Evolutionary conservation across 2,888 invertebrate genomes (phyloP).

Genomic region (Nemoura dubitans): DNA sequence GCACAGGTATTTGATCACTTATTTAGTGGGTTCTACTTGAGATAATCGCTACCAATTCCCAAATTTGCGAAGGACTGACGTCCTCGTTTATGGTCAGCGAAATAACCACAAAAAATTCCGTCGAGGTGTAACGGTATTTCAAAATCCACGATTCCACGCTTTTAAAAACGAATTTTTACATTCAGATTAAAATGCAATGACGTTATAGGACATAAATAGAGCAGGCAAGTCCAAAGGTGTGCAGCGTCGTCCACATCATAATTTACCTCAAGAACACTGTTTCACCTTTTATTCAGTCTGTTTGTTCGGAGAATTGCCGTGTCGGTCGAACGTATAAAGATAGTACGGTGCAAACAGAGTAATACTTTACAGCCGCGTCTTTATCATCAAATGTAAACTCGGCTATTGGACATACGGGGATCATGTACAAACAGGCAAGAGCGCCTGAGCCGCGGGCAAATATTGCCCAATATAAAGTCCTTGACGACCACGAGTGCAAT

Average conservation of each 20-base stretch:
- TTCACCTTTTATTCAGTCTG: not conserved
- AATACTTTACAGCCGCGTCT: not conserved
- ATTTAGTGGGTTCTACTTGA: too few species aligned
- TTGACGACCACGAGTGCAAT: not conserved
- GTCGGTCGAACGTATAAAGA: not conserved
- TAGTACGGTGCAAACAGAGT: not conserved
- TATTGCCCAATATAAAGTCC: conserved; percentile 18
- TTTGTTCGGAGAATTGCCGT: not conserved
- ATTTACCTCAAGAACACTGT: conserved; percentile 12
- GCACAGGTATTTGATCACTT: too few species aligned
- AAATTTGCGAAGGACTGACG: too few species aligned
- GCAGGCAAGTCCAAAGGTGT: not conserved
- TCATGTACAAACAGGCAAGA: not conserved
- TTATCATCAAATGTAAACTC: not conserved
- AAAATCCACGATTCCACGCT: too few species aligned
- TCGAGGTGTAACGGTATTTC: too few species aligned
- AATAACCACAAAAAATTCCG: too few species aligned
- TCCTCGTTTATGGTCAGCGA: too few species aligned
- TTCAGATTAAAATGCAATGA: not conserved
- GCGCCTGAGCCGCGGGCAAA: not conserved
- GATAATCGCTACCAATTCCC: too few species aligned
- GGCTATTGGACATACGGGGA: not conserved
- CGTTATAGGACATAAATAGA: not conserved
- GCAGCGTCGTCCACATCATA: not conserved
- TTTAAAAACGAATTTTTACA: too few species aligned